Evolutionary conservation across 2,797 vertebrate species (phyloP), one percentile per base, ranked within the genome.

Genomic region (Propithecus perrieri): DNA sequence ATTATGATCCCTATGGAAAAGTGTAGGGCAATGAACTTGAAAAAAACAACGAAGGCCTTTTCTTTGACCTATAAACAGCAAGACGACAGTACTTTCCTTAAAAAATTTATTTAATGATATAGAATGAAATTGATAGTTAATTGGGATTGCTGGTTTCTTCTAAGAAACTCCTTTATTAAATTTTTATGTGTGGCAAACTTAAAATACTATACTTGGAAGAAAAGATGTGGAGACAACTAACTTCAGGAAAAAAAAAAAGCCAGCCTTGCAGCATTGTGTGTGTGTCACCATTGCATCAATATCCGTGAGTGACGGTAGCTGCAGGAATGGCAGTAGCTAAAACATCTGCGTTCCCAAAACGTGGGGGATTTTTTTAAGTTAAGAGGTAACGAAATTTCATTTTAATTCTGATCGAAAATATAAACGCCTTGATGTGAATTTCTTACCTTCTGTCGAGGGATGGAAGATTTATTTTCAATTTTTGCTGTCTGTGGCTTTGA

Each of bases 381-480:
- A 63, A 9, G 75, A n/a, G 6, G 55, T 57, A 81, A 81, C 48
- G 57, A 24, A 63, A 59, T 63, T 85, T 81, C 30, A 35, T 88
- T 94, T 81, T 65, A 26, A 48, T 85, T 85, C 67, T 55, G 24
- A 79, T 22, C 14, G 48, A 63, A 80, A 57, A 59, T 38, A 13
- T 28, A 89, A 50, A 24, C 17, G 20, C 35, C 24, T 26, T 14
- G 0, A 15, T 3, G 50, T 30, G 74, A 41, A 61, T 35, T 33
- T 74, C 98, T 98, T 85, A 99, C 99, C 99, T 99, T 99, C 92
- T 98, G 99, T 83, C 99, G 99, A 93, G 98, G 98, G 63, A 89
- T 20, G 10, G 59, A 69, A 0, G 97, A 26, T 76, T 98, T 97
- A 63, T 97, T 98, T 94, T 98, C 98, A 1, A 96, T 94, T 71